phyloP scores from a whole-genome alignment of 1,140 invertebrate species.

The Orius insidiosus region DNA sequence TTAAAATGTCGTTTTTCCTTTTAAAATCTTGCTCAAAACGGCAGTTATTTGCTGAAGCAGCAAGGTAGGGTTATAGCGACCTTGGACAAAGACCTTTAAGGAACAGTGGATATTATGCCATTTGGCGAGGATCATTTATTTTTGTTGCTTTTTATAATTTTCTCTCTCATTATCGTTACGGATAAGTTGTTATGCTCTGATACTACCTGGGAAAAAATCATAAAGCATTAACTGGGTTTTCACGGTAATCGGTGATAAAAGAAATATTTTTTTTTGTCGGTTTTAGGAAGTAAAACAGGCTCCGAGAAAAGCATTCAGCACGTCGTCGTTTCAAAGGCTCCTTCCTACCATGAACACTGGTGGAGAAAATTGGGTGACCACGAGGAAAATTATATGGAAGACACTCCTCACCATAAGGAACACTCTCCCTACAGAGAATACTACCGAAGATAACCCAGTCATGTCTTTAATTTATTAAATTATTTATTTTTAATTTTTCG shows the following conservation, averaged over 20 bases:
- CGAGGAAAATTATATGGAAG: neutral
- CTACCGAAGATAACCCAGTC: neutral
- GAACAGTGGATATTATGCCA: neutral
- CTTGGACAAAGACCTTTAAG: neutral
- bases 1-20: neutral
- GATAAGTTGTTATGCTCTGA: neutral
- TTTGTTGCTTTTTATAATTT: neutral
- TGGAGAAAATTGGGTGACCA: neutral
- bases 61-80: neutral
- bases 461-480: neutral
- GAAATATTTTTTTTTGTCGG: no score
- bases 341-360: constrained; percentile 6
- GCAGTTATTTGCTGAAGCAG: neutral
- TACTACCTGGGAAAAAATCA: neutral
- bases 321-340: constrained; percentile 6
- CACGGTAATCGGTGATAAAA: neutral
- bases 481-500: no score
- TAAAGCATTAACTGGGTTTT: neutral
- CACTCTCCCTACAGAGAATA: neutral
- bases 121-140: neutral
- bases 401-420: neutral
- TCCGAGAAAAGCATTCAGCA: constrained; percentile 1
- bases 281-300: neutral
- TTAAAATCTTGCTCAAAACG: neutral
- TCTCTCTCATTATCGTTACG: neutral